These are phyloP conservation scores for Epinephelus coioides DNA, from an alignment of 2,797 vertebrate species.

Conservation along the genomic window DNA sequence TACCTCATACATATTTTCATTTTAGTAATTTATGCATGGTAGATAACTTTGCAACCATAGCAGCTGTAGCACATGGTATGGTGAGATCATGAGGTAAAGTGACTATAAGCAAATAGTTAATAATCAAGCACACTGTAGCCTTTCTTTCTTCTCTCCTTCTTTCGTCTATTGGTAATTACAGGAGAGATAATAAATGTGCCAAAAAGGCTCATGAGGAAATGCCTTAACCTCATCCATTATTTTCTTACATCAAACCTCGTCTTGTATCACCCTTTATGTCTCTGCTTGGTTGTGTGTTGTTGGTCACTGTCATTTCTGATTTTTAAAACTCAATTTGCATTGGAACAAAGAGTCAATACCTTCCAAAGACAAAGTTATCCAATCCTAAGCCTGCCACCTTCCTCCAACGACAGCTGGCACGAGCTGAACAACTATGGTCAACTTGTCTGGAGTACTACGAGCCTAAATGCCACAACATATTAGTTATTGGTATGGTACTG, in stretches of 20 bases:
- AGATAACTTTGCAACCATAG: background rate
- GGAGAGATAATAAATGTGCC: background rate
- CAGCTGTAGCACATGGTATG: background rate
- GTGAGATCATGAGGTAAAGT: too few relatives aligned
- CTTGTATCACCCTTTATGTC: too few relatives aligned
- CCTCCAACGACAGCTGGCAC: background rate
- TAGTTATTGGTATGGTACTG: too few relatives aligned
- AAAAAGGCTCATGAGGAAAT: too few relatives aligned
- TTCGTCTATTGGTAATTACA: background rate
- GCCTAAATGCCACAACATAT: background rate
- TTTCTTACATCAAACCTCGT: too few relatives aligned
- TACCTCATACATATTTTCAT: background rate
- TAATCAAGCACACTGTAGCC: background rate
- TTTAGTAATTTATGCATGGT: background rate
- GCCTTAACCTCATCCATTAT: too few relatives aligned
- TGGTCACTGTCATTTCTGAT: background rate
- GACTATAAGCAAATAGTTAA: too few relatives aligned
- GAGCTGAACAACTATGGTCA: background rate
- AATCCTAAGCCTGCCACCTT: too few relatives aligned
- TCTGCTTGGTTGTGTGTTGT: background rate
- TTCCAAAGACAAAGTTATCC: too few relatives aligned
- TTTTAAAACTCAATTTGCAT: background rate
- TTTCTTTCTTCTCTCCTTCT: background rate
- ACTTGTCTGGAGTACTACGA: background rate
- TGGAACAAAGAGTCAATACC: background rate